Base-by-base conservation (phyloP, 2,888 invertebrate species). In the Parnassius glacialis region DNA sequence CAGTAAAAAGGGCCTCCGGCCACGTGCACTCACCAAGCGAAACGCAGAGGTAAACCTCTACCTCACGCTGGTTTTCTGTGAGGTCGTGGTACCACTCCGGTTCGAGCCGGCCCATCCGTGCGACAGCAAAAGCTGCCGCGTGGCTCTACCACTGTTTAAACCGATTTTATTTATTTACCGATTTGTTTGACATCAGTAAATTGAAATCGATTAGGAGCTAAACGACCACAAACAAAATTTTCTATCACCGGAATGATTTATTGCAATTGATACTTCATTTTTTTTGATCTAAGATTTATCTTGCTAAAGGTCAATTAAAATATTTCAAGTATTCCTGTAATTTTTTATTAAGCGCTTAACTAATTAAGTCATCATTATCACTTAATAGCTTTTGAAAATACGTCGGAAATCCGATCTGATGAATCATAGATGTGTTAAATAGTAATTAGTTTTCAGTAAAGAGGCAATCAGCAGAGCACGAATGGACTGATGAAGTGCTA, bases 401-500 rank as follows among this genome's bases (percentile, higher is more conserved):
- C 52, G 52, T 59, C 57, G 43, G 47, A 48, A 59, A 56, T 64
- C 56, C 51, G 45, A 51, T 59, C 58, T n/a, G 54, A 34, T 59
- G 58, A 62, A 20, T 62, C 62, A 62, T 44, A 10, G n/a, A 55
- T n/a, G 50, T 54, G 47, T 59, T 52, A 59, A 62, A 20, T 20
- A 51, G 60, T 50, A 51, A 11, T 60, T 44, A 51, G 51, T 44
- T 55, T 50, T 55, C 45, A 44, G 60, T 64, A 74, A 75, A 65
- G 68, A 69, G 70, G 75, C 69, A 73, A 78, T 75, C 74, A 48
- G 48, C 13, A 73, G 72, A 68, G 69, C 71, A 61, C 58, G 66
- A 65, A 65, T 66, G 78, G 71, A 76, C 76, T 76, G 79, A 81
- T 75, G 78, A 73, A 75, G 74, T 79, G 78, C 72, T 75, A 72